Conservation (phyloP, 2,888 invertebrate genomes). For the Argyresthia albistria region DNA sequence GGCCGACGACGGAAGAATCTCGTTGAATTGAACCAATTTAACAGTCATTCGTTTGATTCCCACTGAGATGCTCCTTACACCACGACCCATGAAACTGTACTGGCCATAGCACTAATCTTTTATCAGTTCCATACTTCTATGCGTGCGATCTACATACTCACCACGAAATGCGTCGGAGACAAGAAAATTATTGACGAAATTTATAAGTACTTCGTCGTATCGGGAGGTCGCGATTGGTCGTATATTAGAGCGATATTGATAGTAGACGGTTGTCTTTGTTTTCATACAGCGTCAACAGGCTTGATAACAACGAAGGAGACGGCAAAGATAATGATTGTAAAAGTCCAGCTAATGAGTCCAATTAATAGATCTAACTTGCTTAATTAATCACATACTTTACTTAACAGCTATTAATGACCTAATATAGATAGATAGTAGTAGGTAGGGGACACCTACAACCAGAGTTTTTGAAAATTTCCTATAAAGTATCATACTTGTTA, state of each 20-base stretch:
- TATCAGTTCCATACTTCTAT: slow-evolving; percentile 48
- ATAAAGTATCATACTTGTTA: too few species aligned
- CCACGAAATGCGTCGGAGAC: neutral
- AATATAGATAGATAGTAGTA: too few species aligned
- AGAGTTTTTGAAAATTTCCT: too few species aligned
- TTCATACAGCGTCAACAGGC: slow-evolving; percentile 22
- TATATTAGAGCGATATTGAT: slow-evolving; percentile 40
- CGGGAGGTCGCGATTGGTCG: slow-evolving; percentile 49
- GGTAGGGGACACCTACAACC: too few species aligned
- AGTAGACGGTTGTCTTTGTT: slow-evolving; percentile 41
- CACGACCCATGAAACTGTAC: slow-evolving; percentile 51
- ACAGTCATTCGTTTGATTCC: slow-evolving; percentile 19
- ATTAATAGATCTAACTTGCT: neutral
- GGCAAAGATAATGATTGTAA: neutral
- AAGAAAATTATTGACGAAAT: too few species aligned
- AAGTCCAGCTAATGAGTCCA: neutral
- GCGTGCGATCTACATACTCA: slow-evolving; percentile 6
- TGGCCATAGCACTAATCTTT: slow-evolving; percentile 53
- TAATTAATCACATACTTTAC: too few species aligned
- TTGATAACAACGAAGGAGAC: neutral
- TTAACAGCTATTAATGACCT: too few species aligned
- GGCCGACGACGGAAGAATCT: slow-evolving; percentile 49
- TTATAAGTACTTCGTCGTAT: slow-evolving; percentile 23
- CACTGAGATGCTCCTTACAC: slow-evolving; percentile 35
- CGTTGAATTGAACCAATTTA: slow-evolving; percentile 60